Percentiles rank a stretch among this genome's conserved stretches.
These are phyloP conservation scores for Todiramphus chloris DNA, from an alignment of 2,113 vertebrate genomes.

Conservation along the genomic window DNA sequence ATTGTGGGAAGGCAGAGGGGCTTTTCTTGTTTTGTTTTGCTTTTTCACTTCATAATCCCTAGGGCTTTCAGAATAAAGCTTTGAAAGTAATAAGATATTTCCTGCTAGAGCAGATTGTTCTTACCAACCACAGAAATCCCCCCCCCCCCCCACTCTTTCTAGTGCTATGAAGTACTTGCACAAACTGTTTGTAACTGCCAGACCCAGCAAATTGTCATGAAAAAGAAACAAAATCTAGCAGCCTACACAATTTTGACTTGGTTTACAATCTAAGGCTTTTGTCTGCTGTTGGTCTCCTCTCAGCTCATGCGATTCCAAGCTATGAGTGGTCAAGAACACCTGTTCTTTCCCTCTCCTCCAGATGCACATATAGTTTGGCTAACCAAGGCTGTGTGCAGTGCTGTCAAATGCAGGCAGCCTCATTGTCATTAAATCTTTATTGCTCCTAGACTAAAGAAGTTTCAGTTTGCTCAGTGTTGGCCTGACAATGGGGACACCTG, in stretches of 20 bases:
- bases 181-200: neutral
- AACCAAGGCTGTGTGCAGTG: neutral
- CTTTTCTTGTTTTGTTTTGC: neutral
- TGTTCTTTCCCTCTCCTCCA: neutral
- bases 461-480: neutral
- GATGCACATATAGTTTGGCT: neutral
- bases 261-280: neutral
- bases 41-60: neutral
- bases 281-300: neutral
- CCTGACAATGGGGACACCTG: neutral
- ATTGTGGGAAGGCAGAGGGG: neutral
- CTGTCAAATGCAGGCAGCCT: neutral
- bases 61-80: neutral
- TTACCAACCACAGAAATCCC: neutral
- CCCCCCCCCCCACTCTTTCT: accelerated
- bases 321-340: neutral
- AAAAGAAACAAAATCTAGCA: neutral
- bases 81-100: neutral
- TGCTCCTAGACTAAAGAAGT: neutral
- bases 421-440: neutral
- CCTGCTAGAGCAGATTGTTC: neutral
- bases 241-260: neutral
- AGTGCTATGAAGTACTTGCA: neutral
- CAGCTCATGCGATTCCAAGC: neutral
- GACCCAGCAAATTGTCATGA: neutral